Conservation (phyloP, 1,140 invertebrate species). For the Chironomus tepperi region DNA sequence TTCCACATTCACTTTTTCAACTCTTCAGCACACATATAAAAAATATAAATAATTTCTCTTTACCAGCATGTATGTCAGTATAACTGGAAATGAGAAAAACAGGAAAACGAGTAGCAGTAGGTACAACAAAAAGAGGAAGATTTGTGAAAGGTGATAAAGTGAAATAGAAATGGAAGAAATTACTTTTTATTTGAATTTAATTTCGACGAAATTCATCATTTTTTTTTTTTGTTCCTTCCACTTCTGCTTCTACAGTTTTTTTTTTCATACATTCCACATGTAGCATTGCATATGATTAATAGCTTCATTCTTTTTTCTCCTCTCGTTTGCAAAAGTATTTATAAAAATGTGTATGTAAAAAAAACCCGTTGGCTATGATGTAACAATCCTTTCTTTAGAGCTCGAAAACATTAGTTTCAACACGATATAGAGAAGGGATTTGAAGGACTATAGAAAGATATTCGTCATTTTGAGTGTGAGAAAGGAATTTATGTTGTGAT, state of each 20-base stretch:
- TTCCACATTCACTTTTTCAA: neutral
- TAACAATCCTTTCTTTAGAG: neutral
- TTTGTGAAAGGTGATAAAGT: conserved; percentile 21
- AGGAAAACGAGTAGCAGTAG: neutral
- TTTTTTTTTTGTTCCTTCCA: neutral
- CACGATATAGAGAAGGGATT: no score
- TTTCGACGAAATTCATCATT: conserved; percentile 19
- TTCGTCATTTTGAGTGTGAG: no score
- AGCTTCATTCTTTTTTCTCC: conserved; percentile 15
- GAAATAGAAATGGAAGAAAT: conserved; percentile 7
- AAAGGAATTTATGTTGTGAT: no score
- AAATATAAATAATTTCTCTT: no score
- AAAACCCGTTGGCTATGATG: no score
- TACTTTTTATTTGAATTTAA: conserved; percentile 22
- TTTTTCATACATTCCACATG: neutral
- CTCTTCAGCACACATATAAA: neutral
- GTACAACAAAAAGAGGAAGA: neutral
- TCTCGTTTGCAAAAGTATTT: neutral
- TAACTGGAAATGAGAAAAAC: neutral
- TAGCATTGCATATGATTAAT: conserved; percentile 16
- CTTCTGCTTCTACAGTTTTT: neutral
- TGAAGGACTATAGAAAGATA: no score
- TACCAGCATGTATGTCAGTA: neutral
- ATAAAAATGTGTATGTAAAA: neutral
- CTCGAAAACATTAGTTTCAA: neutral